Evolutionary conservation across 2,797 vertebrate genomes (phyloP).

Genomic region (Muraenolepis orangiensis): DNA sequence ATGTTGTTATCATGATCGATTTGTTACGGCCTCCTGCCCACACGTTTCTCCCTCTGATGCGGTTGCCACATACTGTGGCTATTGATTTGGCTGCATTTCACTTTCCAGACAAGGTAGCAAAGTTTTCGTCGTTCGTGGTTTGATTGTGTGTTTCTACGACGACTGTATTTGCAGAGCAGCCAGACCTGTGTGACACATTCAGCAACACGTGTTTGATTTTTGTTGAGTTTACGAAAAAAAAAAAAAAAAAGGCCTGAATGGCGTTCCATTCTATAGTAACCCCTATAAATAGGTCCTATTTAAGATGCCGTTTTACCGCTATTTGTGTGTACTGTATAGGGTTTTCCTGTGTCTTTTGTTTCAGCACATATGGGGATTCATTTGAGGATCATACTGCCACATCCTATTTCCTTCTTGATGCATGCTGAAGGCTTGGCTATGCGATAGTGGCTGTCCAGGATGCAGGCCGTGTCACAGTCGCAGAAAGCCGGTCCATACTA

Average conservation of each 20-base stretch:
- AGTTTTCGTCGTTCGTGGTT: no score
- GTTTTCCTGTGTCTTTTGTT: slow-evolving; percentile 17
- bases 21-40: background rate
- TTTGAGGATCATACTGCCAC: slow-evolving; percentile 43
- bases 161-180: no score
- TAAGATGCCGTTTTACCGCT: background rate
- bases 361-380: slow-evolving; percentile 28
- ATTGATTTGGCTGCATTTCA: background rate
- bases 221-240: background rate
- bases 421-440: slow-evolving; percentile 36
- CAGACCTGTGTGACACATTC: no score
- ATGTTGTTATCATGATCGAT: background rate
- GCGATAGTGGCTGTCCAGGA: slow-evolving; percentile 59
- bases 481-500: slow-evolving; percentile 21
- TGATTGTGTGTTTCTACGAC: no score
- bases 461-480: slow-evolving; percentile 19
- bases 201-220: no score
- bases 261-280: background rate
- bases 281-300: background rate
- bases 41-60: background rate
- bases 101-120: background rate
- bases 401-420: slow-evolving; percentile 59
- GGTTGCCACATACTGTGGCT: background rate
- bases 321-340: background rate
- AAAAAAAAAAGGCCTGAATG: background rate